Evolutionary conservation across 2,888 invertebrate species (phyloP).

Genomic region (Subacronicta megacephala): DNA sequence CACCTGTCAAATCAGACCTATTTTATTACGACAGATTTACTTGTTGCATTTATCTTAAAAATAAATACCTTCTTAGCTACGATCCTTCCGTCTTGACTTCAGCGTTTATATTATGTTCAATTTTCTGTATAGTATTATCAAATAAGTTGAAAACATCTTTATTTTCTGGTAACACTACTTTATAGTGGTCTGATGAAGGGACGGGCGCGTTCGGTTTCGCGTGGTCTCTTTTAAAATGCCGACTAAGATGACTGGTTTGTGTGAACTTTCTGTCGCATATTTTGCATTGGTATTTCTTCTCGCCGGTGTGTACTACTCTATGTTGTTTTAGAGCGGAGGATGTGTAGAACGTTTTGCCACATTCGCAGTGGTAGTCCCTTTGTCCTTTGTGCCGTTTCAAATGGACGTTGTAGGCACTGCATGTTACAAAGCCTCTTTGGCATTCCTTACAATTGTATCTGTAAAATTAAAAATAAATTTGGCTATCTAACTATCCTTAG

Average conservation of each 20-base stretch:
- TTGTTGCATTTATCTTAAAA: neutral
- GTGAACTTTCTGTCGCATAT: constrained; percentile 84
- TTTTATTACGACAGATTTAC: no score
- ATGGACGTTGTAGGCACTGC: constrained; percentile 82
- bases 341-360: constrained; percentile 85
- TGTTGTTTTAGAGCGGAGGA: constrained; percentile 84
- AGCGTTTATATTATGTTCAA: constrained; percentile 28
- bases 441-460: constrained; percentile 84
- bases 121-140: constrained; percentile 51
- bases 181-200: constrained; percentile 76
- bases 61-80: constrained; percentile 47
- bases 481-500: neutral
- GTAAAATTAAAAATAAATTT: constrained; percentile 13
- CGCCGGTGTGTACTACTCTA: constrained; percentile 82
- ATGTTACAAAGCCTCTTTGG: constrained; percentile 81
- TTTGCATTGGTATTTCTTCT: constrained; percentile 84
- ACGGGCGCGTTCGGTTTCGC: constrained; percentile 76
- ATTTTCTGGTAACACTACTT: constrained; percentile 65
- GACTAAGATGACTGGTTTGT: constrained; percentile 80
- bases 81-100: constrained; percentile 66
- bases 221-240: constrained; percentile 84
- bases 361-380: constrained; percentile 82
- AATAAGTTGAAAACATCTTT: constrained; percentile 60
- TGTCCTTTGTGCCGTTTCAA: constrained; percentile 84
- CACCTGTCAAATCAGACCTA: no score